phyloP scores from a whole-genome alignment of 1,140 invertebrate genomes.

The Sycophaga agraensis region DNA sequence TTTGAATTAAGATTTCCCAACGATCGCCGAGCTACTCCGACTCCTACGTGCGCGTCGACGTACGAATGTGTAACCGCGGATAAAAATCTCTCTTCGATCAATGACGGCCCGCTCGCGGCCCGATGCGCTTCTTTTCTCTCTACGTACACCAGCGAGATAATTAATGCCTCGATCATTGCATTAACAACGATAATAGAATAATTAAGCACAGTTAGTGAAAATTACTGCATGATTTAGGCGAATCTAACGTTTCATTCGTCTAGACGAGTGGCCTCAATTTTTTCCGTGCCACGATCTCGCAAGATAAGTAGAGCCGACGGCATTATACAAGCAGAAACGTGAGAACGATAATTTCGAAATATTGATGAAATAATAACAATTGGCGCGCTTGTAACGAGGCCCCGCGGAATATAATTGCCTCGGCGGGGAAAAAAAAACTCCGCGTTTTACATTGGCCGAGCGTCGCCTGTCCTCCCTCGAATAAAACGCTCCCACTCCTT shows the following conservation, averaged over 20 bases:
- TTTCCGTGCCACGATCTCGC: neutral
- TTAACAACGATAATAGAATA: constrained; percentile 1
- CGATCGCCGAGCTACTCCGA: too few relatives aligned
- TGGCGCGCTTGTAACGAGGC: neutral
- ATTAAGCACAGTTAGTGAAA: constrained; percentile 8
- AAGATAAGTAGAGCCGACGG: neutral
- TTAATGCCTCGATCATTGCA: constrained; percentile 6
- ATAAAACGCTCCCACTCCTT: too few relatives aligned
- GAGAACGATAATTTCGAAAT: neutral
- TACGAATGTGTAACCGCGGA: too few relatives aligned
- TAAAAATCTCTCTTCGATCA: neutral
- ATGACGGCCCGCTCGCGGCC: neutral
- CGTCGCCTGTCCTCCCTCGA: too few relatives aligned
- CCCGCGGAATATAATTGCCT: neutral
- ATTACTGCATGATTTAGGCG: neutral
- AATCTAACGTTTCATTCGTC: constrained; percentile 1
- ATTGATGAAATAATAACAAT: neutral
- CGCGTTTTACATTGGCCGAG: neutral
- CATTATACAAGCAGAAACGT: neutral
- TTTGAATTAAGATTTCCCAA: too few relatives aligned
- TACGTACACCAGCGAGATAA: neutral
- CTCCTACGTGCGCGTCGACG: too few relatives aligned
- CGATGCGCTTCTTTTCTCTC: neutral
- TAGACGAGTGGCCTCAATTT: constrained; percentile 12
- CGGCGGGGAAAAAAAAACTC: neutral